Base-by-base conservation (phyloP, 2,888 invertebrate genomes). In the Pollenia griseotomentosa region DNA sequence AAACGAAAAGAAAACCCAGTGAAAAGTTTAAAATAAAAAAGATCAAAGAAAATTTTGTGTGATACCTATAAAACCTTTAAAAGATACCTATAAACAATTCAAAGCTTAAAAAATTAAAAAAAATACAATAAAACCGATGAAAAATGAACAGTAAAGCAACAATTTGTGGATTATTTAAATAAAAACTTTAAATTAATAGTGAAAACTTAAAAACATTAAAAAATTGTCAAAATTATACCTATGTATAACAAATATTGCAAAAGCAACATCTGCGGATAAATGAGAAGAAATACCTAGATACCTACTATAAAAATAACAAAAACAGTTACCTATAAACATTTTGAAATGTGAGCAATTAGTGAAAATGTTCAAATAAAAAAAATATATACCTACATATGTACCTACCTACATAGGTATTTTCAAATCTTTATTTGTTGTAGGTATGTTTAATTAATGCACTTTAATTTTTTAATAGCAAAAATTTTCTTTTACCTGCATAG, bases 391-490 rank as follows among this genome's bases (percentile, higher is more conserved):
- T 40, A n/a, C n/a, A n/a, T n/a, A n/a, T n/a, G n/a, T 33, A 33
- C 12, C 2, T 61, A 61, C 3, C 7, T 61, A 40, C 40, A 14
- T 40, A 40, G 2, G 4, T 61, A 33, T 61, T 12, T 48, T 8
- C 33, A 40, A 9, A 68, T 6, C 6, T 33, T 33, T 14, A 14
- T 48, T 14, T 44, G 12, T 71, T 66, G 11, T 33, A n/a, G 33
- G 63, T 44, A 12, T 46, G 14, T 16, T 75, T 85, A 79, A 77
- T 80, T 68, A 75, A 81, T 83, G 73, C 83, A 79, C 73, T 79
- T 86, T 85, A 66, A 73, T 77, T 63, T 79, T 5, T 78, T 44
- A 19, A 46, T 23, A 57, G 3, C 7, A 19, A 65, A 44, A 44
- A 14, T n/a, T 63, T 65, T 12, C 12, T 6, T 12, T 65, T 44